Conservation (phyloP, 2,113 vertebrate genomes). For the Clarias gariepinus region DNA sequence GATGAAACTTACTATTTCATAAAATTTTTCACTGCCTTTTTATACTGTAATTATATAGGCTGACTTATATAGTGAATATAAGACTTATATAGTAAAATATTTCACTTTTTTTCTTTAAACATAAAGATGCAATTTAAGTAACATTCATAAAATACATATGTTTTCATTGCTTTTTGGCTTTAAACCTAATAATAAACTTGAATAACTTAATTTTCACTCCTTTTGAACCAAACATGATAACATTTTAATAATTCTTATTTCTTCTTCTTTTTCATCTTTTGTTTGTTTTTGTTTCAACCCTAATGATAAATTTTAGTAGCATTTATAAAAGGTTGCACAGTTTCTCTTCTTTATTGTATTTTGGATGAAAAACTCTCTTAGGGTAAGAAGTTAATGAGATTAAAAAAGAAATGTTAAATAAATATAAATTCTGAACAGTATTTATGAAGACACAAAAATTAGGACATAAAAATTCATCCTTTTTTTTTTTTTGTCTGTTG, state of each 20-base stretch:
- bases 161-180: background rate
- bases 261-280: background rate
- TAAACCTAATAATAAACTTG: background rate
- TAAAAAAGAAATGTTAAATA: background rate
- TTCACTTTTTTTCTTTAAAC: background rate
- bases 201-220: background rate
- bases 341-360: background rate
- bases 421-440: background rate
- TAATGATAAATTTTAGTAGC: background rate
- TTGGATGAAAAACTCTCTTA: background rate
- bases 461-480: background rate
- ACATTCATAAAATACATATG: background rate
- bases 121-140: background rate
- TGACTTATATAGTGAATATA: too few relatives aligned
- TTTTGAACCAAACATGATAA: too few relatives aligned
- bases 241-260: background rate
- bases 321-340: too few relatives aligned
- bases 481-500: background rate
- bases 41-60: too few relatives aligned
- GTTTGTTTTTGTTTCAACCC: background rate
- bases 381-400: background rate
- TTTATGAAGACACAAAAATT: background rate
- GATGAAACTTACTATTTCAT: too few relatives aligned
- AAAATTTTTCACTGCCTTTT: too few relatives aligned
- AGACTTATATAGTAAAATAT: too few relatives aligned